Evolutionary conservation across 2,113 vertebrate species (phyloP).

Genomic region (Trinectes maculatus): DNA sequence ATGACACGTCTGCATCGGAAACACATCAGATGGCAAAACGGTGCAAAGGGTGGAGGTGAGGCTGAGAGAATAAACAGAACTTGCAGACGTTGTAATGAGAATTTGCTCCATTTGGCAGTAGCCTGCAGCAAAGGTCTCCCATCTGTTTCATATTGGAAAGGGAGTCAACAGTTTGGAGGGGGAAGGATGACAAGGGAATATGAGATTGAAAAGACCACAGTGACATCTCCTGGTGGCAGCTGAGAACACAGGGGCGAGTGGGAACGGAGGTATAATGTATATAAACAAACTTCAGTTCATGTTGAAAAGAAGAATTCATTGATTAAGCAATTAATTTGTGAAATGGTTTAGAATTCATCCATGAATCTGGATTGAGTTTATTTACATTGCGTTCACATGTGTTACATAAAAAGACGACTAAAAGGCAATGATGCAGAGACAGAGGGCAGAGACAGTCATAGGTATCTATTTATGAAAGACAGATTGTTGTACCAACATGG

Average conservation of each 20-base stretch:
- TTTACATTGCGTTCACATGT: neutral
- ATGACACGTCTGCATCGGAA: constrained; percentile 62
- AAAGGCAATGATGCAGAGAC: too few species aligned
- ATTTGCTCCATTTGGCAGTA: constrained; percentile 64
- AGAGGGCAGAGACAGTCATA: too few species aligned
- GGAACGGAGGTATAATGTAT: too few species aligned
- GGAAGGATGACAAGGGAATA: constrained; percentile 2
- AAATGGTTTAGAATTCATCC: neutral
- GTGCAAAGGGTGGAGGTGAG: constrained; percentile 51
- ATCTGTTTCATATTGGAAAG: constrained; percentile 47
- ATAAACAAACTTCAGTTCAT: neutral
- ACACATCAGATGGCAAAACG: constrained; percentile 56
- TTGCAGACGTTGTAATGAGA: constrained; percentile 75
- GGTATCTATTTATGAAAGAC: too few species aligned
- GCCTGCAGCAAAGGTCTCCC: constrained; percentile 65
- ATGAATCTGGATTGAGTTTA: neutral
- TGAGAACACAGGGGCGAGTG: constrained; percentile 21
- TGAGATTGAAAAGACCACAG: constrained; percentile 54
- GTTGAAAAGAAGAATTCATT: neutral
- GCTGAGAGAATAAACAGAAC: constrained; percentile 73
- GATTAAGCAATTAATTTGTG: neutral
- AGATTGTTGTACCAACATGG: too few species aligned
- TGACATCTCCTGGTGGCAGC: constrained; percentile 76
- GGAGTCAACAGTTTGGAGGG: constrained; percentile 38
- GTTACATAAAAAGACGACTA: neutral